Evolutionary conservation across 1,140 invertebrate genomes (phyloP), one percentile per base, ranked within the genome.

Genomic region (Cotesia glomerata): DNA sequence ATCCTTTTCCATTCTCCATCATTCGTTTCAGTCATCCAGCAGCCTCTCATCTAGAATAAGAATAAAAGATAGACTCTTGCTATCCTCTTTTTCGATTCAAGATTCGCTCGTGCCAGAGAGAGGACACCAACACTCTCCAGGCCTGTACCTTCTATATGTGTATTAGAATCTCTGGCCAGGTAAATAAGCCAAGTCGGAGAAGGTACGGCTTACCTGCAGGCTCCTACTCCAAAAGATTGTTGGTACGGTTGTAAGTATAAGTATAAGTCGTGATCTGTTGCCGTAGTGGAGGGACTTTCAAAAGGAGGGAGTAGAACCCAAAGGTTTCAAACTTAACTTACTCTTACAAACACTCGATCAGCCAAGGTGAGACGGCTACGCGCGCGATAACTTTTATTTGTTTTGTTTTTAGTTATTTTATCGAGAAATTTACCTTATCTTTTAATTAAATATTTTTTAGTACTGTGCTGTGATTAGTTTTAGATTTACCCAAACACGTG

Each of bases 311-410:
- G 78, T 69, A 78, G 69, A 71, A 75, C 54, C 77, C 79, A 68
- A 73, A 74, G 71, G 68, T 32, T 73, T 76, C 71, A 72, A 81
- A 77, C 79, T 80, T 81, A 83, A 82, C 83, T 79, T 84, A 84
- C 82, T 86, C 85, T 84, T 84, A 81, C 81, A 80, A 69, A 83
- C 84, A 87, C 83, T 86, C 80, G 80, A 82, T 86, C 82, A 81
- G 84, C 52, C 82, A 86, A 86, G 86, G 86, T 86, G 85, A 85
- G 85, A 86, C 85, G 85, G 84, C 26, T 84, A 86, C 85, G 69
- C 67, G 69, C 63, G 56, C 64, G 64, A 36, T n/a, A 49, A 63
- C 61, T 36, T 54, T 62, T 7, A 36, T 14, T 61, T 36, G 36
- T 32, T 62, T 34, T 58, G n/a, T 35, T 72, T 66, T 59, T 64